A percentile compares a stretch with the other conserved stretches of the same genome.
Evolutionary conservation across 2,888 invertebrate genomes (phyloP).

Genomic region (Lasioglossum figueresi): DNA sequence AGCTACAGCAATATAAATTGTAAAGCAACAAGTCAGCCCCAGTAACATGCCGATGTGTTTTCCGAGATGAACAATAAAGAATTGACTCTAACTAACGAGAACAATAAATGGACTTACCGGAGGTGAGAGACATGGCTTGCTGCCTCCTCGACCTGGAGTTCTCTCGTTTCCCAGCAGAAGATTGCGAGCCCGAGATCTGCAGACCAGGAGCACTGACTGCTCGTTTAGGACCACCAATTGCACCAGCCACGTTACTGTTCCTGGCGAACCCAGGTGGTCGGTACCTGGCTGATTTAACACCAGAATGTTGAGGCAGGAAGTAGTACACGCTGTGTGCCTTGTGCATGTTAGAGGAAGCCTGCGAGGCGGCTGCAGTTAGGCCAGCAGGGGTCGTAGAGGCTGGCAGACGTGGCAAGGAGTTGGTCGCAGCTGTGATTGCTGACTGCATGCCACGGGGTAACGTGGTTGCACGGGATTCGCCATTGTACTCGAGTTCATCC

Average conservation of each 20-base stretch:
- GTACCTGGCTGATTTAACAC: slow-evolving; percentile 94
- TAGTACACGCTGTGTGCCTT: slow-evolving; percentile 88
- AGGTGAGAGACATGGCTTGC: slow-evolving; percentile 84
- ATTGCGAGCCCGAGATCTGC: slow-evolving; percentile 85
- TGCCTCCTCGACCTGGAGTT: slow-evolving; percentile 86
- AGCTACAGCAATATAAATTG: not conserved
- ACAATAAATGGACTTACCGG: slow-evolving; percentile 76
- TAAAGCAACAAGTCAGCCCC: not conserved
- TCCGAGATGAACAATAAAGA: not conserved
- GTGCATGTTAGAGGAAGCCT: slow-evolving; percentile 84
- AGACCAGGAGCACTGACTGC: slow-evolving; percentile 91
- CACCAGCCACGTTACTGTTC: slow-evolving; percentile 78
- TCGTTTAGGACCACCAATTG: slow-evolving; percentile 87
- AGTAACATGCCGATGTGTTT: too few relatives aligned
- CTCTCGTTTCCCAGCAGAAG: slow-evolving; percentile 75
- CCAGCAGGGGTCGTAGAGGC: slow-evolving; percentile 82
- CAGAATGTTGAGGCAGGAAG: slow-evolving; percentile 85
- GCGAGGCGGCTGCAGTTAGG: slow-evolving; percentile 60
- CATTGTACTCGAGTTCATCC: slow-evolving; percentile 80
- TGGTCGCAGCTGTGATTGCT: slow-evolving; percentile 86
- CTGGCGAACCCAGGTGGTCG: slow-evolving; percentile 92
- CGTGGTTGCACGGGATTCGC: slow-evolving; percentile 86
- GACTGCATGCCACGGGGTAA: slow-evolving; percentile 87
- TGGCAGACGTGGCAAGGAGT: slow-evolving; percentile 91
- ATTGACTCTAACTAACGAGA: not conserved